Base-by-base conservation (phyloP, 2,888 invertebrate species). In the Halictus ligatus region DNA sequence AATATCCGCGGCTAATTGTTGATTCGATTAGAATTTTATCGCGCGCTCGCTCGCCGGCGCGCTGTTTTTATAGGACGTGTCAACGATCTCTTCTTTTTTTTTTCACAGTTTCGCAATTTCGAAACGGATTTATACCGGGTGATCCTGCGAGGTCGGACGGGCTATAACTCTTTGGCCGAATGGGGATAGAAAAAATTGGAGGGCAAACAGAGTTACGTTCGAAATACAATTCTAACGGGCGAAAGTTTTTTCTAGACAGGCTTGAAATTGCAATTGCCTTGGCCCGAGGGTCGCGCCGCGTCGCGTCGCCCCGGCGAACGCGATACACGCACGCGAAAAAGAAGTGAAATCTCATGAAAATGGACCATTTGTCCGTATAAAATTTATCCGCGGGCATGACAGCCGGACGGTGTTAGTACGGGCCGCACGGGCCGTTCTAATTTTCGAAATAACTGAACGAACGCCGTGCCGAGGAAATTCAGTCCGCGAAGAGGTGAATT, bases 51-150 rank as follows among this genome's bases (percentile, higher is more conserved):
- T 13, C 29, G 18, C 18, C 21, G 40, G 12, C 64, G 12, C 64
- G 2, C 7, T 29, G 15, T 67, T 35, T 67, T 35, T 18, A 67
- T 67, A 67, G 35, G 18, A 35, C 67, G 67, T 40, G 67, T 67
- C 35, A 35, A 21, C 35, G 40, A 2, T 35, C 13, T 12, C 10
- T 40, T 8, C 13, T 25, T 25, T 25, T 64, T 64, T 64, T 64
- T 25, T 2, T 64, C 43, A 40, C 43, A 40, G 71, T 71, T n/a
- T n/a, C 43, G 71, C 43, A 71, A 71, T 71, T n/a, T n/a, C 71
- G 43, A 71, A 71, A 71, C 71, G 71, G 71, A 71, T 71, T 71
- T 71, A 71, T 71, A 71, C 71, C 40, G 71, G 43, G 71, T 43
- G 71, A 71, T 71, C 71, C n/a, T n/a, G 6, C 71, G 74, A 54